phyloP scores from a whole-genome alignment of 2,113 vertebrate species.

The Neotragus moschatus region DNA sequence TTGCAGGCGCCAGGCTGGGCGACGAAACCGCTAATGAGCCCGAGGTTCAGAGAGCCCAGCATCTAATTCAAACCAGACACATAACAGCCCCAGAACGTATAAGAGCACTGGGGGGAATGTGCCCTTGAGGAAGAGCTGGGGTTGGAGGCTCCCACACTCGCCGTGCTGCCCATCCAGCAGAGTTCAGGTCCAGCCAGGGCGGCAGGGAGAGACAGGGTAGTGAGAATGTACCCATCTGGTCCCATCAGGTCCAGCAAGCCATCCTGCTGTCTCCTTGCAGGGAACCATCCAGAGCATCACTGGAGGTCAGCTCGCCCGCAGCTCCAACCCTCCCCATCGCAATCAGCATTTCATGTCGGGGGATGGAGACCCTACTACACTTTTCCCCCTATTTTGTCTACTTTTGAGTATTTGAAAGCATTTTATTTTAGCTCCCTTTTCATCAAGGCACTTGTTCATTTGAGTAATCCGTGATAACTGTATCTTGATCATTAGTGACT shows the following conservation, averaged over 20 bases:
- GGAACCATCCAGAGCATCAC: not conserved
- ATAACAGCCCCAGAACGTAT: not conserved
- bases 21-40: conserved; percentile 59
- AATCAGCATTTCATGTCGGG: not conserved
- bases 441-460: not conserved
- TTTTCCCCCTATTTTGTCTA: not conserved
- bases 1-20: conserved; percentile 56
- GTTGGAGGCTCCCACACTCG: not conserved
- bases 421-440: not conserved
- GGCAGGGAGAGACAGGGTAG: too few species aligned
- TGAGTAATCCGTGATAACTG: not conserved
- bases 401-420: not conserved
- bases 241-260: not conserved
- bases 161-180: not conserved
- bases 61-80: conserved; percentile 67
- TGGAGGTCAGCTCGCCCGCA: not conserved
- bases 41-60: not conserved
- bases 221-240: not conserved
- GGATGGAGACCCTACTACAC: not conserved
- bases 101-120: not conserved
- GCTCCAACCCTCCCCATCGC: not conserved
- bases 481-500: not conserved
- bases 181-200: not conserved
- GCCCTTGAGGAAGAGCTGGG: not conserved
- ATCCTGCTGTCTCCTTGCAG: fast-evolving